Conservation (phyloP, 2,888 invertebrate species). For the Dynastes grantii region DNA sequence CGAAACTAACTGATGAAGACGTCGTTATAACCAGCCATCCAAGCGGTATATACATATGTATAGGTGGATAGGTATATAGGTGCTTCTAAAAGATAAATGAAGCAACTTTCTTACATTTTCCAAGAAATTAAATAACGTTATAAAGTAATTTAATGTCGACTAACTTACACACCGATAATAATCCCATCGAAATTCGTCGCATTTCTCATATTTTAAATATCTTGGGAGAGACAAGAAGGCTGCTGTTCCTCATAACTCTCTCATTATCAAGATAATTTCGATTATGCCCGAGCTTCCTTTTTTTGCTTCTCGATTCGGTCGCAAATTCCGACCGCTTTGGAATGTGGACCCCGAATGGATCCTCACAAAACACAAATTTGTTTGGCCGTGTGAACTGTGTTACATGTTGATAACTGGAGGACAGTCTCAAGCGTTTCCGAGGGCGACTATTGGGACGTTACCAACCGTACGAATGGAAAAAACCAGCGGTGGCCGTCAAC, state of each 20-base stretch:
- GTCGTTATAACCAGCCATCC: too few relatives aligned
- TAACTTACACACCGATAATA: not conserved
- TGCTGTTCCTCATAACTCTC: constrained; percentile 29
- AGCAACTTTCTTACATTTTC: too few relatives aligned
- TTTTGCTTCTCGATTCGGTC: constrained; percentile 50
- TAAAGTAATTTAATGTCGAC: not conserved
- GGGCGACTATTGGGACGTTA: constrained; percentile 14
- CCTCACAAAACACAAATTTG: constrained; percentile 56
- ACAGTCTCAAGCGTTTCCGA: constrained; percentile 1
- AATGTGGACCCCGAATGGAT: constrained; percentile 54
- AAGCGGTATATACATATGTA: too few relatives aligned
- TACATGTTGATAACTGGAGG: constrained; percentile 38
- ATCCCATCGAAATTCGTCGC: constrained; percentile 17
- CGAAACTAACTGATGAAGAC: too few relatives aligned
- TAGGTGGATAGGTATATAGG: too few relatives aligned
- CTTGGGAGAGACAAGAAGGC: not conserved
- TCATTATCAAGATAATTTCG: constrained; percentile 36
- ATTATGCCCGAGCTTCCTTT: not conserved
- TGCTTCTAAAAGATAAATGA: too few relatives aligned
- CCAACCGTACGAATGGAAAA: constrained; percentile 3
- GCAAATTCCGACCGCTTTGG: constrained; percentile 53
- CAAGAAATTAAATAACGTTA: too few relatives aligned
- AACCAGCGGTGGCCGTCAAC: constrained; percentile 23
- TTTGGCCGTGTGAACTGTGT: constrained; percentile 55
- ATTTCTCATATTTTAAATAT: constrained; percentile 22